phyloP scores from a whole-genome alignment of 2,888 invertebrate species.

The Orchesella flavescens region DNA sequence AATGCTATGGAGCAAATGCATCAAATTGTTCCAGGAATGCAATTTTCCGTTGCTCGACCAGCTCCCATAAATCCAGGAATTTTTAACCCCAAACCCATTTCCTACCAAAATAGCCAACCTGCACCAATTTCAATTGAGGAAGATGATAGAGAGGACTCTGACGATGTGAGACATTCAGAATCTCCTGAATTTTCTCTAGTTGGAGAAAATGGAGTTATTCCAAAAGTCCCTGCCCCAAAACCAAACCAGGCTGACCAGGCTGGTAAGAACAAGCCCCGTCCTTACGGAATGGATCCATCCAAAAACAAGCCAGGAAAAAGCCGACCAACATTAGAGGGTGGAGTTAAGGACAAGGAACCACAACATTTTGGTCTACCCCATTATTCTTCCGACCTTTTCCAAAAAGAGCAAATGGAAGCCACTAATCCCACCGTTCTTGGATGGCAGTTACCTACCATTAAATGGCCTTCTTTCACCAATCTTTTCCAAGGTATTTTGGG shows the following conservation, averaged over 20 bases:
- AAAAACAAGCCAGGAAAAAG: slow-evolving; percentile 19
- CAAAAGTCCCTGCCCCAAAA: not conserved
- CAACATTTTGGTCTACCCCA: slow-evolving; percentile 26
- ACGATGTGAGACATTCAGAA: slow-evolving; percentile 7
- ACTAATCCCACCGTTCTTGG: not conserved
- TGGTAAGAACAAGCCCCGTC: slow-evolving; percentile 29
- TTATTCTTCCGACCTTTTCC: slow-evolving; percentile 1
- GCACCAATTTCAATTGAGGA: not conserved
- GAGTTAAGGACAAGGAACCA: slow-evolving; percentile 3
- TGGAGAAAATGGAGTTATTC: not conserved
- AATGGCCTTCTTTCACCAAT: slow-evolving; percentile 37
- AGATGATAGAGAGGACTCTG: not conserved
- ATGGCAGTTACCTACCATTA: slow-evolving; percentile 27
- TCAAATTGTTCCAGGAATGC: not conserved
- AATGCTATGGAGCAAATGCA: slow-evolving; percentile 36
- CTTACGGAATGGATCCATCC: slow-evolving; percentile 38
- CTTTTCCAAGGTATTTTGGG: slow-evolving; percentile 32
- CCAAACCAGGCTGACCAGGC: not conserved
- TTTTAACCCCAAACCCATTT: not conserved
- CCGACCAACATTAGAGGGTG: slow-evolving; percentile 25
- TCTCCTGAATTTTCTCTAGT: not conserved
- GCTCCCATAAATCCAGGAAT: not conserved
- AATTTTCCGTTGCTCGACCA: not conserved
- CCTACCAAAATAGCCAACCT: not conserved
- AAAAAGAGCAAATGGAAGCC: slow-evolving; percentile 14